A percentile compares a stretch with the other conserved stretches of the same genome.
phyloP scores from a whole-genome alignment of 2,888 invertebrate genomes.

The Acholoe squamosa region DNA sequence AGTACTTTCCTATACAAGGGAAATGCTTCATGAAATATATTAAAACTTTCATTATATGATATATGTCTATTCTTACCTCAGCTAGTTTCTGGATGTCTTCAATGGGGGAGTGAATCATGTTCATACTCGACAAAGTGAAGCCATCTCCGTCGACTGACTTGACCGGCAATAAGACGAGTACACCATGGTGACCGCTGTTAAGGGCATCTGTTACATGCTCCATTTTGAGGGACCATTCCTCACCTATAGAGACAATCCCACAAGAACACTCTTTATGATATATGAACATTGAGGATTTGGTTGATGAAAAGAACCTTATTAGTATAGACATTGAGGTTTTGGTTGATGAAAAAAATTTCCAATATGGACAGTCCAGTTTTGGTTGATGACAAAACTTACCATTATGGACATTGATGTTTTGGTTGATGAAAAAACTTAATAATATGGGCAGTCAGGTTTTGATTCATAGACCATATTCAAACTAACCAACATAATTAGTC shows the following conservation, averaged over 20 bases:
- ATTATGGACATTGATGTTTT: conserved; percentile 71
- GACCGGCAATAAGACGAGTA: conserved; percentile 78
- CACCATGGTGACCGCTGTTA: conserved; percentile 73
- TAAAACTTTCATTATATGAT: not conserved
- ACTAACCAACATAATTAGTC: no score
- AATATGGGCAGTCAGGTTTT: no score
- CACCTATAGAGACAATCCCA: conserved; percentile 66
- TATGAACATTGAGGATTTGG: conserved; percentile 72
- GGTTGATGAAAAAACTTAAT: no score
- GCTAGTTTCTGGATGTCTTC: conserved; percentile 61
- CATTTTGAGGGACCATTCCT: conserved; percentile 74
- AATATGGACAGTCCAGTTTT: conserved; percentile 71
- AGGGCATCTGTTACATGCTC: conserved; percentile 67
- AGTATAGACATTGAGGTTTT: conserved; percentile 71
- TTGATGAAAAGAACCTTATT: no score
- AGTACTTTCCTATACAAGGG: no score
- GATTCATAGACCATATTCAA: no score
- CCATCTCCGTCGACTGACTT: conserved; percentile 69
- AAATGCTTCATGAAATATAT: no score
- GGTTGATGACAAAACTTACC: conserved; percentile 74
- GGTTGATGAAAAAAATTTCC: conserved; percentile 74
- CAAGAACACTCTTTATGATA: not conserved
- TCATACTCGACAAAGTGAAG: conserved; percentile 74
- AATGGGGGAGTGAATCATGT: conserved; percentile 61
- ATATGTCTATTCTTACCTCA: conserved; percentile 56